These are phyloP conservation scores for Myotis davidii DNA, from an alignment of 2,113 vertebrate genomes.

Conservation along the genomic window DNA sequence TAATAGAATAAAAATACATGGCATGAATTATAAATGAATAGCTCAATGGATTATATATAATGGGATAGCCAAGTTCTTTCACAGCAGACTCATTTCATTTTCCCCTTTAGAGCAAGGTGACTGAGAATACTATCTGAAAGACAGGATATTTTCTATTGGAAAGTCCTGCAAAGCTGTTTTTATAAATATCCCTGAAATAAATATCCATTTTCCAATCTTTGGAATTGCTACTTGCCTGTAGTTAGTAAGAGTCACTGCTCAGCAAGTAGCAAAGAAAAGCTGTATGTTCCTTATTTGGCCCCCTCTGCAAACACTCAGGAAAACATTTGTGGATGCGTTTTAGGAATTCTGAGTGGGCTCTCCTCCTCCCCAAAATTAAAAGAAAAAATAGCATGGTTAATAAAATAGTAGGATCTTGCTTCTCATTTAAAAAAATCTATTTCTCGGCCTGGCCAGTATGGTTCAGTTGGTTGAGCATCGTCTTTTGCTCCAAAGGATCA, in stretches of 20 bases:
- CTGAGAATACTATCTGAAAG: constrained; percentile 2
- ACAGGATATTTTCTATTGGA: not conserved
- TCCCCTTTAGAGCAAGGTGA: not conserved
- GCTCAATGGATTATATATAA: constrained; percentile 4
- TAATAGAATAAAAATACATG: not conserved
- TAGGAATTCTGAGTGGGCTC: not conserved
- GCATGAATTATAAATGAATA: constrained; percentile 24
- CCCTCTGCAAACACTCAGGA: not conserved
- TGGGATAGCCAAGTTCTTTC: not conserved
- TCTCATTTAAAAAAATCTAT: not conserved
- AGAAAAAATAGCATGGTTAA: not conserved
- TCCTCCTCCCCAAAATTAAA: not conserved
- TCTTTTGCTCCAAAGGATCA: no score
- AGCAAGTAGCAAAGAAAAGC: not conserved
- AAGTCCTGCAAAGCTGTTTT: not conserved
- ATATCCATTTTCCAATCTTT: not conserved
- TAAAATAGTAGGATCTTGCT: not conserved
- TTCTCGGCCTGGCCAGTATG: no score
- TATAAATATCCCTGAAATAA: not conserved
- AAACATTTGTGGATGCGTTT: not conserved
- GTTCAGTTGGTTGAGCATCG: no score
- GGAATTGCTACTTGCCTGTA: not conserved
- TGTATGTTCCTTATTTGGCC: not conserved
- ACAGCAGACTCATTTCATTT: not conserved
- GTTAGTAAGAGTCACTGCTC: not conserved